Percentiles rank a stretch among this genome's conserved stretches.
phyloP scores from a whole-genome alignment of 2,888 invertebrate genomes.

The Nomada fucata region DNA sequence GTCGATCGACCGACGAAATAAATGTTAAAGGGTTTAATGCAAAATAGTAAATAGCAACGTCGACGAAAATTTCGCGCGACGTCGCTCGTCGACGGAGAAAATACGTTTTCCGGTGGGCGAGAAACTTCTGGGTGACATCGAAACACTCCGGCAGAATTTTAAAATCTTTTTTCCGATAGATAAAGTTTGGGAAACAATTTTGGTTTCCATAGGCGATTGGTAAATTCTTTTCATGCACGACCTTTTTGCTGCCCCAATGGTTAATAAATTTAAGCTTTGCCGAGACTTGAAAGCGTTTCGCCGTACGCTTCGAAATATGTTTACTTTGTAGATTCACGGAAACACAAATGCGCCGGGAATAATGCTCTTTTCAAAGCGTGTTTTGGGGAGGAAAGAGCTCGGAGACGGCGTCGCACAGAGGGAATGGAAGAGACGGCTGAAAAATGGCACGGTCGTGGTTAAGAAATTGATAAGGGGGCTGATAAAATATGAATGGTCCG shows the following conservation, averaged over 20 bases:
- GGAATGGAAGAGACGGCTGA: conserved; percentile 65
- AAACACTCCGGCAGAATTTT: background rate
- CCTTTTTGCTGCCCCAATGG: background rate
- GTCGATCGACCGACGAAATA: conserved; percentile 37
- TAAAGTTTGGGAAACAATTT: background rate
- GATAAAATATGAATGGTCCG: conserved; percentile 77
- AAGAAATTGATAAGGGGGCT: conserved; percentile 80
- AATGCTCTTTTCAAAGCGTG: conserved; percentile 36
- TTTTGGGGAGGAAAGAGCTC: conserved; percentile 29
- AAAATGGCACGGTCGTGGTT: conserved; percentile 73
- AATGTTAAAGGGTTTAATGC: conserved; percentile 23
- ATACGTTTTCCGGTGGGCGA: background rate
- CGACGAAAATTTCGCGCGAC: background rate
- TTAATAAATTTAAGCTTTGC: conserved; percentile 19
- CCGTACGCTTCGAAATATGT: conserved; percentile 23
- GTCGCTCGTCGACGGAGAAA: background rate
- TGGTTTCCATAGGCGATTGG: too few species aligned
- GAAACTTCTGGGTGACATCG: background rate
- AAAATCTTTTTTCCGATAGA: too few species aligned
- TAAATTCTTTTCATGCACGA: background rate
- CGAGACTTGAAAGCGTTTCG: conserved; percentile 20
- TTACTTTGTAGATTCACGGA: conserved; percentile 27
- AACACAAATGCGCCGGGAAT: conserved; percentile 36
- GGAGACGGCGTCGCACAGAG: conserved; percentile 6
- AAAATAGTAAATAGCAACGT: conserved; percentile 1